These are phyloP conservation scores for Fringilla coelebs DNA, from an alignment of 2,797 vertebrate species.

Conservation along the genomic window DNA sequence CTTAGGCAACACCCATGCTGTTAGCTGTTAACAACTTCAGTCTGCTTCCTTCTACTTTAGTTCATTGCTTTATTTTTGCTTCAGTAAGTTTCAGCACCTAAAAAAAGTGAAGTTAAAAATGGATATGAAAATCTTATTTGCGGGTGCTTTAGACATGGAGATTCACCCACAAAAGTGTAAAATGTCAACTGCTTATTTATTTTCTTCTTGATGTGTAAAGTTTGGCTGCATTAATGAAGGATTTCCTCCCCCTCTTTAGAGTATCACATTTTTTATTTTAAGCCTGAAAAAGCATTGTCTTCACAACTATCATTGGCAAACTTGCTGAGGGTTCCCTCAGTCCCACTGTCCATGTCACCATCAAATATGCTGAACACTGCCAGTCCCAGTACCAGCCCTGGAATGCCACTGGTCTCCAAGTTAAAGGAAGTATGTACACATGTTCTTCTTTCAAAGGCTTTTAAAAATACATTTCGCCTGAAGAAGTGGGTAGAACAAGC, in stretches of 20 bases:
- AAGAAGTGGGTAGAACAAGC: background rate
- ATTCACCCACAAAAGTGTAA: background rate
- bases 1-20: slow-evolving; percentile 23
- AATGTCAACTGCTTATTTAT: background rate
- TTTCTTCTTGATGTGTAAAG: background rate
- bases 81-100: background rate
- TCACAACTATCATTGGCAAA: background rate
- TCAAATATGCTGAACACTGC: background rate
- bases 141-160: background rate
- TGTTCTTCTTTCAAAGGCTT: background rate
- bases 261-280: background rate
- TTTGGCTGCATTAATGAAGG: background rate
- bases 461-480: background rate
- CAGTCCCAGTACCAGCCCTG: background rate
- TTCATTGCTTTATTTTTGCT: slow-evolving; percentile 36
- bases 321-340: background rate
- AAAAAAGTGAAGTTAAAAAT: slow-evolving; percentile 36
- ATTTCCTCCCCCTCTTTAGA: background rate
- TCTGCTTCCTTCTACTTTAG: slow-evolving; percentile 36
- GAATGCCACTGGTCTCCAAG: background rate
- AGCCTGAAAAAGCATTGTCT: background rate
- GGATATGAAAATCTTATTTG: slow-evolving; percentile 25
- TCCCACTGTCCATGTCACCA: background rate
- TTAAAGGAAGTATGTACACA: background rate
- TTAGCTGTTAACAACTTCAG: slow-evolving; percentile 34